Base-by-base conservation (phyloP, 1,140 invertebrate species). In the Saxidomus purpurata region DNA sequence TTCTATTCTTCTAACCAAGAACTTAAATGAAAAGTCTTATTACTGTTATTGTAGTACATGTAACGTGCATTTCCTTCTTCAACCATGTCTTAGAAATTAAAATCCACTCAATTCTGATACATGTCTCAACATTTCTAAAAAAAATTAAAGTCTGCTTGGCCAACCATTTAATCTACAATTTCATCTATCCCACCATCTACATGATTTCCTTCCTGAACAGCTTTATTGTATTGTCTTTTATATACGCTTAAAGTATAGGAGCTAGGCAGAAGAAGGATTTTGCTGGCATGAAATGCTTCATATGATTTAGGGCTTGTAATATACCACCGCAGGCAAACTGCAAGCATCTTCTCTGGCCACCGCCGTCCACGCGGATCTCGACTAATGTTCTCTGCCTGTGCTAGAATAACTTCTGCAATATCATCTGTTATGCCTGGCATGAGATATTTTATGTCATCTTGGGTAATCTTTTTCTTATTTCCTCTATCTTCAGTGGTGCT, bases 271-370 rank as follows among this genome's bases (percentile, higher is more conserved):
- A 82, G 17, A 8, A 59, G 22, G 36, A 55, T 61, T 25, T 63
- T 8, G 22, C 13, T 36, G 9, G 34, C 55, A 19, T 28, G n/a
- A 36, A 82, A 59, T 36, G 28, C 38, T 82, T 59, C 25, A 61
- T 82, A 82, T 34, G 79, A 82, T 34, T 82, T n/a, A 6, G 59
- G 79, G 38, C 55, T 82, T 47, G 31, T 47, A 36, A 49, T n/a
- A 61, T 82, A 82, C 79, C 79, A 82, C 31, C 61, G n/a, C 34
- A 82, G 36, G 38, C 79, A 82, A 17, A 82, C 49, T 11, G 15
- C 52, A 61, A 82, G 61, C n/a, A 55, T 11, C 36, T 36, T 8
- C 38, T 59, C 8, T n/a, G 52, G 31, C 79, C 49, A 82, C 28
- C 79, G 25, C 22, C 49, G n/a, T 61, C 79, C 79, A 31, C 36